Conservation (phyloP, 64 coral and sea anemone species). For the Stichodactyla helianthus region DNA sequence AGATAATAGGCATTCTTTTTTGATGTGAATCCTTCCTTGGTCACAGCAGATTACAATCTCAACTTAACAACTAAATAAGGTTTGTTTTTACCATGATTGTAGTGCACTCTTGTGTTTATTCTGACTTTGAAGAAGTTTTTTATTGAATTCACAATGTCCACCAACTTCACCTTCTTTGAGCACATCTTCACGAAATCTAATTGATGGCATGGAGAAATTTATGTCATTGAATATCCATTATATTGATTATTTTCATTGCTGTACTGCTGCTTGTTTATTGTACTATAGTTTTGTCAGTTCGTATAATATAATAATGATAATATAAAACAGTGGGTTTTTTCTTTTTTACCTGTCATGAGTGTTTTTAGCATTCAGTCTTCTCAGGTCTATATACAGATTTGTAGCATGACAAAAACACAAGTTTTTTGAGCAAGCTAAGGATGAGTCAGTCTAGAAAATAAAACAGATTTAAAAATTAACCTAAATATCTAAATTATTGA, state of each 20-base stretch:
- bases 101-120: slow-evolving; percentile 68
- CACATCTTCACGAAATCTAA: slow-evolving; percentile 76
- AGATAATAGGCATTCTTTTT: too few relatives aligned
- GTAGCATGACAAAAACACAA: slow-evolving; percentile 69
- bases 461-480: background rate
- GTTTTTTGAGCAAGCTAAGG: slow-evolving; percentile 69
- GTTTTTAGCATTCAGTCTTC: slow-evolving; percentile 33
- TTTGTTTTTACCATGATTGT: slow-evolving; percentile 67
- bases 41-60: too few relatives aligned
- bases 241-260: background rate
- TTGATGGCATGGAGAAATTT: too few relatives aligned
- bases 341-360: slow-evolving; percentile 49
- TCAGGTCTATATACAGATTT: slow-evolving; percentile 79
- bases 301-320: too few relatives aligned
- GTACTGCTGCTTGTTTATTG: too few relatives aligned
- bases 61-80: background rate
- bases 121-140: slow-evolving; percentile 51
- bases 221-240: background rate
- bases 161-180: slow-evolving; percentile 73
- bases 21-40: too few relatives aligned
- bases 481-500: background rate
- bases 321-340: too few relatives aligned
- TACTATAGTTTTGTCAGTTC: too few relatives aligned
- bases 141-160: slow-evolving; percentile 74
- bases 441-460: slow-evolving; percentile 63